A percentile compares a stretch with the other conserved stretches of the same genome.
phyloP scores from a whole-genome alignment of 2,113 vertebrate species.

The Muntiacus reevesi region DNA sequence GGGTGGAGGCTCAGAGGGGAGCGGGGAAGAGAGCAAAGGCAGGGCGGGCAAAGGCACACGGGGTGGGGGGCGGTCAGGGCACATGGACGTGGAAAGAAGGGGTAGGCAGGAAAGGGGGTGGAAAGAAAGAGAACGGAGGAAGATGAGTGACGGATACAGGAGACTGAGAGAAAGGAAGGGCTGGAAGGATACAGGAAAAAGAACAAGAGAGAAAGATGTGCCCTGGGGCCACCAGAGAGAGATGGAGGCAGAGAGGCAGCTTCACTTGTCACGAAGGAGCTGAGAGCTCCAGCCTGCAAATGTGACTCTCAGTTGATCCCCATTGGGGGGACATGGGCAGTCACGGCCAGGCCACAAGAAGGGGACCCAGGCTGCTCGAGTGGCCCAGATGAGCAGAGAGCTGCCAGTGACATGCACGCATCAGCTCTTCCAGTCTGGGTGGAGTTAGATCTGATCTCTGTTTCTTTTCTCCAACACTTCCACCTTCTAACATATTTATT shows the following conservation, averaged over 20 bases:
- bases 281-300: background rate
- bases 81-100: rapidly evolving
- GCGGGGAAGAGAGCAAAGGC: background rate
- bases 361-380: rapidly evolving
- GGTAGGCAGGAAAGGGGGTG: too few species aligned
- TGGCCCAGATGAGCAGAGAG: background rate
- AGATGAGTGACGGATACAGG: background rate
- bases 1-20: too few species aligned
- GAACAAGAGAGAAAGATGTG: too few species aligned
- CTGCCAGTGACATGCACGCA: rapidly evolving
- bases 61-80: background rate
- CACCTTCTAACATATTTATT: background rate
- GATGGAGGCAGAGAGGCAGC: background rate
- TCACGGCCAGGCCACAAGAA: background rate
- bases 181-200: background rate
- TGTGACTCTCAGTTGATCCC: background rate
- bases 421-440: background rate
- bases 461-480: background rate
- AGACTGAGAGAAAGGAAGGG: background rate
- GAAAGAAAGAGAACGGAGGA: background rate
- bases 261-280: background rate
- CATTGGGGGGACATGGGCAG: background rate
- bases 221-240: background rate
- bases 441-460: background rate
- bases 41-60: background rate